phyloP scores from a whole-genome alignment of 53 echinoderm and acorn worm species.

The Luidia sarsii region DNA sequence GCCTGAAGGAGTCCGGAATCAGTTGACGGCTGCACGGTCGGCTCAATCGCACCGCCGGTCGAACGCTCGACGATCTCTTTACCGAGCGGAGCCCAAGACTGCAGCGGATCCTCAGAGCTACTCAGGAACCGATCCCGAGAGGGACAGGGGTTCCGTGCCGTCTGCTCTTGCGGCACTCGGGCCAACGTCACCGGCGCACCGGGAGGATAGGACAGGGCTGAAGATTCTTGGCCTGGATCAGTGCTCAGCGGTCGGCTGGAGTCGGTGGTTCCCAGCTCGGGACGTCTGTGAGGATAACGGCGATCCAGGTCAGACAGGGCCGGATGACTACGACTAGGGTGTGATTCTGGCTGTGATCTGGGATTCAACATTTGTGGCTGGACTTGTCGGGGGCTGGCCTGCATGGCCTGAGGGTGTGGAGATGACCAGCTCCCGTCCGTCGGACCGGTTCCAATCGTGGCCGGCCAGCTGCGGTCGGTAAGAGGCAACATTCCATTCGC shows the following conservation, averaged over 20 bases:
- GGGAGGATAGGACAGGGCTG: too few relatives aligned
- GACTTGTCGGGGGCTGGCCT: not conserved
- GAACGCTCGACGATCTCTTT: too few relatives aligned
- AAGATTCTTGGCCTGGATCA: too few relatives aligned
- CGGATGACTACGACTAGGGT: too few relatives aligned
- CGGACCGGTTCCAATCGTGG: not conserved
- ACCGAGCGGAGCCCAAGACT: too few relatives aligned
- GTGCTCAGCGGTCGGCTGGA: not conserved
- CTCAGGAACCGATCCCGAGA: not conserved
- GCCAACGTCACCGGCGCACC: not conserved
- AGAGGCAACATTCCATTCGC: too few relatives aligned
- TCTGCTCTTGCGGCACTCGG: slow-evolving; percentile 1
- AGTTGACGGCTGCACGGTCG: not conserved
- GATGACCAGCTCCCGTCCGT: not conserved
- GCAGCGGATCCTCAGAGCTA: not conserved
- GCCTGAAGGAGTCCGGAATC: slow-evolving; percentile 21
- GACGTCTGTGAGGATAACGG: too few relatives aligned
- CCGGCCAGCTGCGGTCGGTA: not conserved
- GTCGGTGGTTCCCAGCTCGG: not conserved
- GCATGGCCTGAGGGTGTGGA: not conserved
- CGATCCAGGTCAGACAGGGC: too few relatives aligned
- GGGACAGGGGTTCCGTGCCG: not conserved
- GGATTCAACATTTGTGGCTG: too few relatives aligned
- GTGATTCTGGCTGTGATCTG: too few relatives aligned
- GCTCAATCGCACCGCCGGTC: not conserved